Conservation (phyloP, 2,113 vertebrate species). For the Sturnus vulgaris region DNA sequence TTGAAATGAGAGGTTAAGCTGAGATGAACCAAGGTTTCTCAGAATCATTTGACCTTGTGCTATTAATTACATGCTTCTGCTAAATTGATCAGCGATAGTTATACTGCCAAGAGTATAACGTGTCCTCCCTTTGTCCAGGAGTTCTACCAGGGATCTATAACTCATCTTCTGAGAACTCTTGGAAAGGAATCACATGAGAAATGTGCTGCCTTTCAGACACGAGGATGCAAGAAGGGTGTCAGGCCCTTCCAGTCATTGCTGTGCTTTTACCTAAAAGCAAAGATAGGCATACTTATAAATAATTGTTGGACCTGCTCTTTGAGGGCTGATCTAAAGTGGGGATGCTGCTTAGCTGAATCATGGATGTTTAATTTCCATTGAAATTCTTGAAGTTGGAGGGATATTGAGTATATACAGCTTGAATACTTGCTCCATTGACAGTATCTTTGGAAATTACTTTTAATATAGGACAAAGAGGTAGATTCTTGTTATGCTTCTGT, state of each 20-base stretch:
- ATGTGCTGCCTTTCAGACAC: not conserved
- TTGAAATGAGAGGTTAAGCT: not conserved
- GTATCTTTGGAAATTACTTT: not conserved
- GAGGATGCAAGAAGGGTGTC: not conserved
- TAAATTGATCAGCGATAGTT: rapidly evolving
- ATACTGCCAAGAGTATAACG: not conserved
- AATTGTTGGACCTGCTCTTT: not conserved
- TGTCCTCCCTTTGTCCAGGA: not conserved
- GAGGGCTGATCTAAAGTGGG: not conserved
- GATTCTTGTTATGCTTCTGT: not conserved
- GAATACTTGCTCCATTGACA: not conserved
- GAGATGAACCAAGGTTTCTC: not conserved
- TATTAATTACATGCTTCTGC: not conserved
- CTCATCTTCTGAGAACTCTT: not conserved
- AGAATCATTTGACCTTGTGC: not conserved
- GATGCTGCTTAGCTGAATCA: not conserved
- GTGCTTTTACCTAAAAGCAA: not conserved
- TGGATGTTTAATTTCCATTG: not conserved
- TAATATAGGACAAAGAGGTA: not conserved
- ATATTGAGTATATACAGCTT: not conserved
- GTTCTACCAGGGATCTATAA: not conserved
- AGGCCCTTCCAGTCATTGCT: not conserved
- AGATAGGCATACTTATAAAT: rapidly evolving
- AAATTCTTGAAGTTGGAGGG: not conserved
- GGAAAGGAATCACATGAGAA: not conserved